Evolutionary conservation across 2,113 vertebrate genomes (phyloP), one percentile per base, ranked within the genome.

Genomic region (Perca fluviatilis): DNA sequence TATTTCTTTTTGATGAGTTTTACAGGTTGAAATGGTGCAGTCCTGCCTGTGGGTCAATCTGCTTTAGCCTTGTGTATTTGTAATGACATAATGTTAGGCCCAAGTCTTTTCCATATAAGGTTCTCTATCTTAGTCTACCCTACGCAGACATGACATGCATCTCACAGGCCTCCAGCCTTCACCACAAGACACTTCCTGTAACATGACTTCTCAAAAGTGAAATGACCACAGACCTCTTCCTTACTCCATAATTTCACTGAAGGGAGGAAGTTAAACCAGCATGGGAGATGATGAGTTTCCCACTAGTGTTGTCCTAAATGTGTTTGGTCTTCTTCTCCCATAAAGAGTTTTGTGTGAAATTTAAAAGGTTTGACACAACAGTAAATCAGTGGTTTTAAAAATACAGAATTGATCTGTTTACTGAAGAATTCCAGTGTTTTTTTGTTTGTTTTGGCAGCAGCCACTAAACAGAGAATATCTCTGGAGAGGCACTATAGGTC

Each of bases 61-160:
- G 9, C 57, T 72, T 61, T 30, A 57, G 61, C 50, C 53, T 76
- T 63, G 33, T 64, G 62, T 54, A n/a, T 85, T 78, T 84, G 72
- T 50, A 57, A 76, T 80, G 83, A 69, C 77, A 54, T 71, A 50
- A 84, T 73, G 61, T 80, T 57, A 51, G 51, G 23, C 60, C 62
- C 27, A 21, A 11, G 78, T 50, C 80, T 62, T 84, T 78, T 87
- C 94, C 93, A 86, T 93, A 92, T 91, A 94, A 85, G 92, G 92
- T 60, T 64, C 25, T 83, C 67, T 36, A 53, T 84, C 83, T 77
- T 78, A 36, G 69, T 65, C 70, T 61, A 23, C 62, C 74, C 65
- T 66, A 51, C 82, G 76, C 60, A 82, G 80, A 91, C 72, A 69
- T 89, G 86, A 82, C 89, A 80, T 79, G 74, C 76, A 57, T 90